These are phyloP conservation scores for Pilophorus perplexus DNA, from an alignment of 2,888 invertebrate genomes.

Conservation along the genomic window DNA sequence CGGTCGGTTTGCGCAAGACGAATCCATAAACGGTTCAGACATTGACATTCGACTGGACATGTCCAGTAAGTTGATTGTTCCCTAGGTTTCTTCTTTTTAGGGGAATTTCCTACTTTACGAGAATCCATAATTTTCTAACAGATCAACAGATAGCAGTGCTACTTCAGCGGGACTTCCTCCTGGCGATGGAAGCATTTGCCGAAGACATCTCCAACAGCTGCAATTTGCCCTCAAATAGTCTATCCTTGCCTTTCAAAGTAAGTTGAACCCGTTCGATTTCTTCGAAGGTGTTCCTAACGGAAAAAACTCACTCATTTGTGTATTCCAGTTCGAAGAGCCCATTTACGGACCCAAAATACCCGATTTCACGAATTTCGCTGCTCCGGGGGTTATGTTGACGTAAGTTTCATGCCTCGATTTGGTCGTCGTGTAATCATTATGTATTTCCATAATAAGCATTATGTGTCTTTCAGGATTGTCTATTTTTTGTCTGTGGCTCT, in stretches of 20 bases:
- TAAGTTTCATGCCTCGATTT: constrained; percentile 54
- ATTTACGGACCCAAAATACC: constrained; percentile 73
- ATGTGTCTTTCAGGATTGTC: constrained; percentile 65
- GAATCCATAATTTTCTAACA: constrained; percentile 54
- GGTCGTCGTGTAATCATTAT: constrained; percentile 25
- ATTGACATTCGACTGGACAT: constrained; percentile 75
- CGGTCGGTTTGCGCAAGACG: constrained; percentile 60
- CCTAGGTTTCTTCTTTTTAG: neutral
- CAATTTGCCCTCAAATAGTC: constrained; percentile 62
- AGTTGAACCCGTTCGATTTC: no score
- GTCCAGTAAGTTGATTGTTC: constrained; percentile 64
- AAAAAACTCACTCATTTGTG: no score
- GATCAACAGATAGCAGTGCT: constrained; percentile 87
- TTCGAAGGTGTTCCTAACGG: no score
- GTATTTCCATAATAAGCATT: neutral
- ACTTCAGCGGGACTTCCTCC: constrained; percentile 69
- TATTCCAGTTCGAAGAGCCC: constrained; percentile 65
- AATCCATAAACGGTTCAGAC: constrained; percentile 62
- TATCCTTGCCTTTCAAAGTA: constrained; percentile 63
- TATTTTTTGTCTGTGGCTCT: constrained; percentile 92
- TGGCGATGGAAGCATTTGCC: constrained; percentile 71
- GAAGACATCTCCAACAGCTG: constrained; percentile 63
- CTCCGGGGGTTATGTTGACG: constrained; percentile 88
- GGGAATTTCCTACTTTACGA: neutral
- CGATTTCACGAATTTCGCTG: constrained; percentile 91